Evolutionary conservation across 1,140 invertebrate genomes (phyloP).

Genomic region (Oryzaephilus surinamensis): DNA sequence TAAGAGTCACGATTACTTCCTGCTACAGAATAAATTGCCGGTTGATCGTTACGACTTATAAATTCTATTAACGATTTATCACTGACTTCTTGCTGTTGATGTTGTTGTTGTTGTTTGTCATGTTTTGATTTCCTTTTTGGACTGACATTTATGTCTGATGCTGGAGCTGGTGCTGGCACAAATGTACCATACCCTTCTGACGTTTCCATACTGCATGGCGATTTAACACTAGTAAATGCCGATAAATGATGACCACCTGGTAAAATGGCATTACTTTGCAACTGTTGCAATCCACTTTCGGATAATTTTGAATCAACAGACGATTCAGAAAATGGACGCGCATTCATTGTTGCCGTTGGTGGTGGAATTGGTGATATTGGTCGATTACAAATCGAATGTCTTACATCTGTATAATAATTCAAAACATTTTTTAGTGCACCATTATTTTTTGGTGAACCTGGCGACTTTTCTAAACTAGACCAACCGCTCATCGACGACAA

Average conservation of each 20-base stretch:
- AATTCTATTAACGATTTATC: slow-evolving; percentile 37
- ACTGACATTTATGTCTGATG: slow-evolving; percentile 36
- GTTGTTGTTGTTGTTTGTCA: slow-evolving; percentile 8
- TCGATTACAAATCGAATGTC: slow-evolving; percentile 10
- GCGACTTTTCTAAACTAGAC: slow-evolving; percentile 74
- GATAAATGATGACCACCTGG: slow-evolving; percentile 39
- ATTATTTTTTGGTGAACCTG: slow-evolving; percentile 53
- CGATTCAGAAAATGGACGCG: slow-evolving; percentile 23
- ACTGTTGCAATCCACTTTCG: slow-evolving; percentile 30
- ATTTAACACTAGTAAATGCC: slow-evolving; percentile 40
- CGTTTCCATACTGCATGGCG: slow-evolving; percentile 34
- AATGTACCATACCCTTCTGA: slow-evolving; percentile 37
- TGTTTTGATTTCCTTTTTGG: slow-evolving; percentile 28
- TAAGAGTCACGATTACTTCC: slow-evolving; percentile 56
- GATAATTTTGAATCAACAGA: slow-evolving; percentile 30
- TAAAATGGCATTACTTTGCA: slow-evolving; percentile 34
- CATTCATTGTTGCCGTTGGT: slow-evolving; percentile 8
- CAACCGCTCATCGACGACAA: slow-evolving; percentile 77
- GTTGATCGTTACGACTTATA: slow-evolving; percentile 49
- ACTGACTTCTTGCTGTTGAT: slow-evolving; percentile 17
- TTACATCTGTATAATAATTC: slow-evolving; percentile 16
- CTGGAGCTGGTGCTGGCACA: slow-evolving; percentile 41
- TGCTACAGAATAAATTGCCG: slow-evolving; percentile 63
- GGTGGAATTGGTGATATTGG: slow-evolving; percentile 2
- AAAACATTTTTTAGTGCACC: slow-evolving; percentile 12